These are phyloP conservation scores for Mustelus asterias DNA, from an alignment of 2,113 vertebrate species.

Conservation along the genomic window DNA sequence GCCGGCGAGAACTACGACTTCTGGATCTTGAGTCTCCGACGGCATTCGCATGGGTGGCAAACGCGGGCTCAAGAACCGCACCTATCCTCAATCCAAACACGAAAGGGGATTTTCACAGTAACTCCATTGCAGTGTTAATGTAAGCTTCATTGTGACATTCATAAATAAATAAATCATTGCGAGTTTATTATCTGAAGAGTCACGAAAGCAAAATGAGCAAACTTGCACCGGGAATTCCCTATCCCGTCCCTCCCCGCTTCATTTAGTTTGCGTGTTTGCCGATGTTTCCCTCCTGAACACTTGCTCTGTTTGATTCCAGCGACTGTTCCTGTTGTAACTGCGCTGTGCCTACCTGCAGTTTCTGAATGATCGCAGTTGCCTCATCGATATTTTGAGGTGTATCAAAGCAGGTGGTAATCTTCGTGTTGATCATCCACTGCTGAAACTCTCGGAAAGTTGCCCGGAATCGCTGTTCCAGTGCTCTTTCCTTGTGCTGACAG, in stretches of 20 bases:
- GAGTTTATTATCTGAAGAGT: background rate
- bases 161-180: too few species aligned
- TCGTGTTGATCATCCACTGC: slow-evolving; percentile 90
- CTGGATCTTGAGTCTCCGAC: too few species aligned
- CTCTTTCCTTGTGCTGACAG: slow-evolving; percentile 90
- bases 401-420: slow-evolving; percentile 89
- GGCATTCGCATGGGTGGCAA: too few species aligned
- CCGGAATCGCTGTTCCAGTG: slow-evolving; percentile 84
- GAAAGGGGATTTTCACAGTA: background rate
- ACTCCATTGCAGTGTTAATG: background rate
- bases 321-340: too few species aligned
- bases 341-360: slow-evolving; percentile 77
- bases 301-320: background rate
- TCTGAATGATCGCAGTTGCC: slow-evolving; percentile 71
- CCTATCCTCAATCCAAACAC: background rate
- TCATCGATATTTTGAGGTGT: slow-evolving; percentile 78
- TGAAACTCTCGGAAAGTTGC: slow-evolving; percentile 81
- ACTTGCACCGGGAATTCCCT: background rate
- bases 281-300: background rate
- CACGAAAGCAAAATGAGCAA: background rate
- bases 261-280: background rate
- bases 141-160: too few species aligned
- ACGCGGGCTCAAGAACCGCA: too few species aligned
- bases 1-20: too few species aligned
- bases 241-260: background rate